phyloP scores from a whole-genome alignment of 2,797 vertebrate genomes.

The Rhinogobio ventralis region DNA sequence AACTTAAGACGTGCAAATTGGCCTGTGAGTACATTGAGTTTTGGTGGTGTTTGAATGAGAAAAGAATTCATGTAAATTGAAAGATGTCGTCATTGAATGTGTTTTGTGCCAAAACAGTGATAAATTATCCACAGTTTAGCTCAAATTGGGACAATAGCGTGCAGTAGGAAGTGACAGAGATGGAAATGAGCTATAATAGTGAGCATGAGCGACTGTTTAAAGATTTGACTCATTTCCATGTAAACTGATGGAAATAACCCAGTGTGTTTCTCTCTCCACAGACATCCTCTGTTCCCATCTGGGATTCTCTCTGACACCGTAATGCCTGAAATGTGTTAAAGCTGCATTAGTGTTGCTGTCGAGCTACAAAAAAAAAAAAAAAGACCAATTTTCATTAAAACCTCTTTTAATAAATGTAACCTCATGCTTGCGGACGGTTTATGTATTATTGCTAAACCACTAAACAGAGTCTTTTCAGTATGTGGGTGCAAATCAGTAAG shows the following conservation, averaged over 20 bases:
- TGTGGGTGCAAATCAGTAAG: not conserved
- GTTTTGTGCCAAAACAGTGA: not conserved
- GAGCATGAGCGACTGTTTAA: no score
- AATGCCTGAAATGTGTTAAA: not conserved
- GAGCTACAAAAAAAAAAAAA: not conserved
- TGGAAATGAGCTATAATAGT: not conserved
- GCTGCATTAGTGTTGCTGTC: not conserved
- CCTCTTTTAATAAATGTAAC: slow-evolving; percentile 1
- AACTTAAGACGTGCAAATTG: not conserved
- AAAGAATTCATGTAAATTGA: not conserved
- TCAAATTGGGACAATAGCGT: not conserved
- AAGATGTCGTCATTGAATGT: not conserved
- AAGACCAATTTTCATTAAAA: not conserved
- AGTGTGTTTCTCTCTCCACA: slow-evolving; percentile 20
- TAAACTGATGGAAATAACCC: not conserved
- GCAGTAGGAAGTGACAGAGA: not conserved
- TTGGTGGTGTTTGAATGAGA: not conserved
- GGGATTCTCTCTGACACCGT: slow-evolving; percentile 6
- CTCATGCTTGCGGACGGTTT: not conserved
- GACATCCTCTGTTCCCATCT: slow-evolving; percentile 26
- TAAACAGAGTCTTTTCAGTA: not conserved
- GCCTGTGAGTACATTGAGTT: not conserved
- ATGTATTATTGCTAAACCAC: not conserved
- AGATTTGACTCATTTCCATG: not conserved
- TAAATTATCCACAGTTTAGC: not conserved